phyloP scores from a whole-genome alignment of 2,888 invertebrate species.

The Napeogenes sylphis region DNA sequence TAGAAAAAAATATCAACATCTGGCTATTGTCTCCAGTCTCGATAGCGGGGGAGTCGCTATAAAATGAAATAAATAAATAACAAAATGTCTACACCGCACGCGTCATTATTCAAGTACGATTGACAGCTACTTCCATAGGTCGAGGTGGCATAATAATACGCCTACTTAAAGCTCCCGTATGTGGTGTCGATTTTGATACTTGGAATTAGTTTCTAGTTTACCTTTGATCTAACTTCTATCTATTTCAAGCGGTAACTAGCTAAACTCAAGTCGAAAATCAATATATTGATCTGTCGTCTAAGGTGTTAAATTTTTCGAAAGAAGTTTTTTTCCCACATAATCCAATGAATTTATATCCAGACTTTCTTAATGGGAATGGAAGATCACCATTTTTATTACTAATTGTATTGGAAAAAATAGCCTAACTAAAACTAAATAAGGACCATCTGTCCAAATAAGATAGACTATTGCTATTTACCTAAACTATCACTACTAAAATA shows the following conservation, averaged over 20 bases:
- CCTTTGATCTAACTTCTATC: neutral
- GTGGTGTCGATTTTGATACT: constrained; percentile 46
- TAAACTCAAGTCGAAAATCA: neutral
- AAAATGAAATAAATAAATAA: constrained; percentile 68
- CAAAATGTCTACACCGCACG: constrained; percentile 75
- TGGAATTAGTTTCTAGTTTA: constrained; percentile 4
- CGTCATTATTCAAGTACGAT: constrained; percentile 74
- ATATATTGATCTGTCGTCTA: neutral
- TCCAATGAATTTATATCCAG: too few relatives aligned
- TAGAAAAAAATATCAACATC: constrained; percentile 71
- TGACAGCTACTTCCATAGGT: constrained; percentile 72
- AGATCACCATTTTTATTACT: neutral
- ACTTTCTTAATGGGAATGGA: too few relatives aligned
- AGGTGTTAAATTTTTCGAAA: too few relatives aligned
- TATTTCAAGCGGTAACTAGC: neutral
- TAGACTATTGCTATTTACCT: neutral
- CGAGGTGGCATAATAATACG: constrained; percentile 66
- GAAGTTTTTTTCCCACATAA: too few relatives aligned
- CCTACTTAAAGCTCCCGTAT: constrained; percentile 67
- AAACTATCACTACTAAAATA: constrained; percentile 5
- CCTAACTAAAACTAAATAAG: neutral
- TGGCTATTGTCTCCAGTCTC: constrained; percentile 70
- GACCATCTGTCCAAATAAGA: neutral
- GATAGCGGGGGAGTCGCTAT: constrained; percentile 62
- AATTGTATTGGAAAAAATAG: neutral